These are phyloP conservation scores for Panthera uncia DNA, from an alignment of 2,113 vertebrate species.

Conservation along the genomic window DNA sequence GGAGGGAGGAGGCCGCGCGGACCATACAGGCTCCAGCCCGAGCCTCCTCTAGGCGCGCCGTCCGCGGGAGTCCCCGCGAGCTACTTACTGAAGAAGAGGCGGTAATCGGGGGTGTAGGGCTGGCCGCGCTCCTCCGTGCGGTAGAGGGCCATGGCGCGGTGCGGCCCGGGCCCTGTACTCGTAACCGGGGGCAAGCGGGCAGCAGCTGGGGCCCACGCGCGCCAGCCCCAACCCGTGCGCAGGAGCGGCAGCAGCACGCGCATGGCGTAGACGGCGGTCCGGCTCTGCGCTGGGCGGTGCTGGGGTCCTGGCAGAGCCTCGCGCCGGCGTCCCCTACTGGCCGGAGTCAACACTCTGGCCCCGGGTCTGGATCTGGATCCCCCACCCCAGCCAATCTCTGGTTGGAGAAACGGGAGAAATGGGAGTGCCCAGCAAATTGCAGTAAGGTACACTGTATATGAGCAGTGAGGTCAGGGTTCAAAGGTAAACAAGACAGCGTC, in stretches of 20 bases:
- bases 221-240: background rate
- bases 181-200: background rate
- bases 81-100: constrained; percentile 97
- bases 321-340: constrained; percentile 61
- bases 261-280: constrained; percentile 25
- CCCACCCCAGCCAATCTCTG: background rate
- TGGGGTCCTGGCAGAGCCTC: background rate
- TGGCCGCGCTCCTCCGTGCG: constrained; percentile 90
- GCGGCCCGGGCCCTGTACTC: constrained; percentile 20
- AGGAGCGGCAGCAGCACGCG: constrained; percentile 42
- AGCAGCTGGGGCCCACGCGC: background rate
- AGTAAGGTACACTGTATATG: too few species aligned
- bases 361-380: fast-evolving
- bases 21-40: fast-evolving
- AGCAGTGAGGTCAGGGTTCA: background rate
- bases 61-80: too few species aligned
- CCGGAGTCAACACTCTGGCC: background rate
- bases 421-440: too few species aligned
- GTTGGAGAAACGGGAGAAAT: too few species aligned
- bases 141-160: constrained; percentile 84
- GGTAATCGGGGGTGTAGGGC: constrained; percentile 86
- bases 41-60: too few species aligned
- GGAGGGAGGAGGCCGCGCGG: background rate
- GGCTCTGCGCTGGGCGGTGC: background rate
- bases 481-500: background rate